phyloP scores from a whole-genome alignment of 2,797 vertebrate genomes.

The Phaenicophaeus curvirostris region DNA sequence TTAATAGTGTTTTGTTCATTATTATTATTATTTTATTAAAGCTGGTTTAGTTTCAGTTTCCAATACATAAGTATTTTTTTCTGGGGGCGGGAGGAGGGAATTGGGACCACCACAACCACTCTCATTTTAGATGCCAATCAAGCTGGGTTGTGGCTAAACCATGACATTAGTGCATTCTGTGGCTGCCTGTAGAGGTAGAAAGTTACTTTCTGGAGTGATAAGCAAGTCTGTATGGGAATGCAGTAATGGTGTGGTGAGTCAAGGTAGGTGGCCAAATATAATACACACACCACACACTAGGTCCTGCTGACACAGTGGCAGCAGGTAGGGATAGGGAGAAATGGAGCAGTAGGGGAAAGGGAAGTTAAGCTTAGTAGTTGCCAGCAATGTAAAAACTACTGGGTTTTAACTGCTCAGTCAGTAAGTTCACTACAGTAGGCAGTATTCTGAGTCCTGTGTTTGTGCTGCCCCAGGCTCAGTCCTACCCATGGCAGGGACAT shows the following conservation, averaged over 20 bases:
- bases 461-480: neutral
- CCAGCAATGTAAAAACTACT: neutral
- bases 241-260: neutral
- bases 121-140: too few species aligned
- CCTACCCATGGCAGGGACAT: neutral
- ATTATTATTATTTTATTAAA: too few species aligned
- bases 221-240: neutral
- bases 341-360: neutral
- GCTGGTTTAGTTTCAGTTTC: too few species aligned
- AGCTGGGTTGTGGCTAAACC: too few species aligned
- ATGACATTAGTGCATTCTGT: neutral
- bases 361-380: neutral
- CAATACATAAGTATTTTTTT: too few species aligned
- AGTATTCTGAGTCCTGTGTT: neutral
- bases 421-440: neutral
- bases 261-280: neutral
- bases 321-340: neutral
- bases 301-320: neutral
- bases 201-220: neutral
- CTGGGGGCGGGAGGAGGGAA: too few species aligned
- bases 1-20: too few species aligned
- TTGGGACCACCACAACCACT: too few species aligned
- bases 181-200: neutral
- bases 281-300: neutral
- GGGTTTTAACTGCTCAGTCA: neutral